Percentiles rank a stretch among this genome's conserved stretches.
Evolutionary conservation across 2,797 vertebrate genomes (phyloP).

Genomic region (Pelodytes ibericus): DNA sequence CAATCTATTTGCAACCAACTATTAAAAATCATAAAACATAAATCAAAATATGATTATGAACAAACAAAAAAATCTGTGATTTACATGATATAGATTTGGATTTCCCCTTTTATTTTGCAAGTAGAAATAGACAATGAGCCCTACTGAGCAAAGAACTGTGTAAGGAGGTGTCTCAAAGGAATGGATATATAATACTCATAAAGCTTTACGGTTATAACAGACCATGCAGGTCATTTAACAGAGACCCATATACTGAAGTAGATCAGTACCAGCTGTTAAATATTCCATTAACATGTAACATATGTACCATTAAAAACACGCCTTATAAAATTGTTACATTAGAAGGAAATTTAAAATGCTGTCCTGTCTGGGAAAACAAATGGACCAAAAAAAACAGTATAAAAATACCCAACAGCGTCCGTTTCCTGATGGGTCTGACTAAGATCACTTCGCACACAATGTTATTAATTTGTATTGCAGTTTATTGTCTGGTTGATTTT

Average conservation of each 20-base stretch:
- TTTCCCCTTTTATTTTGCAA: too few species aligned
- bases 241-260: slow-evolving; percentile 4
- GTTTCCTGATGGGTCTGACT: slow-evolving; percentile 42
- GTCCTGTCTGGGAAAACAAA: slow-evolving; percentile 30
- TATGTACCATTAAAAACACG: slow-evolving; percentile 7
- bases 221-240: not conserved
- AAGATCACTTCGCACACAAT: slow-evolving; percentile 25
- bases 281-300: slow-evolving; percentile 23
- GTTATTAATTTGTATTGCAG: slow-evolving; percentile 27
- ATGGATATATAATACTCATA: slow-evolving; percentile 7
- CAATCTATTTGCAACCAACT: too few species aligned
- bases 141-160: not conserved
- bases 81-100: too few species aligned
- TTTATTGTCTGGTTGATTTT: slow-evolving; percentile 38
- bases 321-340: slow-evolving; percentile 9
- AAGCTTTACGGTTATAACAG: not conserved
- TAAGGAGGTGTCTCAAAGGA: slow-evolving; percentile 5
- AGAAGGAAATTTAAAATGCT: slow-evolving; percentile 26
- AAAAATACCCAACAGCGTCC: slow-evolving; percentile 12
- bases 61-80: too few species aligned
- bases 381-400: slow-evolving; percentile 21
- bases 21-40: too few species aligned
- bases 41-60: too few species aligned
- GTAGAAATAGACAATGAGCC: not conserved
- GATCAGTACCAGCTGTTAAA: slow-evolving; percentile 35